phyloP scores from a whole-genome alignment of 2,797 vertebrate genomes.

The Eremophila alpestris region DNA sequence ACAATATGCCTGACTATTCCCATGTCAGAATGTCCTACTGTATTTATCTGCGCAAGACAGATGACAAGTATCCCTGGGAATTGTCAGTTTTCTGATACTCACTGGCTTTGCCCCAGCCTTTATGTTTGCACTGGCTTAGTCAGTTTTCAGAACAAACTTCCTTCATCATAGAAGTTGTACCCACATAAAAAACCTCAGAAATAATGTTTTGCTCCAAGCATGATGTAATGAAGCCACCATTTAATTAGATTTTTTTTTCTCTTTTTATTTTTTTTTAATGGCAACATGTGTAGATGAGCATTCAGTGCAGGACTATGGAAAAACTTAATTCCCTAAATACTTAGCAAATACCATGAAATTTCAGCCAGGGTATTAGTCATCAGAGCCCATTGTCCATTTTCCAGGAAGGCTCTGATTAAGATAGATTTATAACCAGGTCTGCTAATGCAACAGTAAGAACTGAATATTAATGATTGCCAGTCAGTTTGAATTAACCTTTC shows the following conservation, averaged over 20 bases:
- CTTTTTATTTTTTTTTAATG: background rate
- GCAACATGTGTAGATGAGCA: background rate
- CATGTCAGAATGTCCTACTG: background rate
- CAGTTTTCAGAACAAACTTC: background rate
- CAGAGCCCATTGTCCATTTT: slow-evolving; percentile 3
- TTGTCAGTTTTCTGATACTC: background rate
- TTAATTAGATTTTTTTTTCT: background rate
- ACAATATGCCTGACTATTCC: background rate
- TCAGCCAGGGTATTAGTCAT: slow-evolving; percentile 16
- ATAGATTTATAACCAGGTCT: background rate
- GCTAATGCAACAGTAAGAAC: background rate
- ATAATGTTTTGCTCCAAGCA: background rate
- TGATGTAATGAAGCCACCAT: background rate
- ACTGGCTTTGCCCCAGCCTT: background rate
- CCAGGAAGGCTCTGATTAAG: slow-evolving; percentile 18
- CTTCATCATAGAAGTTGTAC: background rate
- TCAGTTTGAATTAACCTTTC: slow-evolving; percentile 3
- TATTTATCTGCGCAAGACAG: background rate
- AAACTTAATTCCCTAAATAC: background rate
- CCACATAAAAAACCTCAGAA: background rate
- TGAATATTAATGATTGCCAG: slow-evolving; percentile 25
- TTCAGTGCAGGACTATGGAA: background rate
- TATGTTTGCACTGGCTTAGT: background rate
- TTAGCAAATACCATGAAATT: background rate
- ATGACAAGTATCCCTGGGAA: background rate